Conservation (phyloP, 2,888 invertebrate genomes). For the Macroteleia sp. region DNA sequence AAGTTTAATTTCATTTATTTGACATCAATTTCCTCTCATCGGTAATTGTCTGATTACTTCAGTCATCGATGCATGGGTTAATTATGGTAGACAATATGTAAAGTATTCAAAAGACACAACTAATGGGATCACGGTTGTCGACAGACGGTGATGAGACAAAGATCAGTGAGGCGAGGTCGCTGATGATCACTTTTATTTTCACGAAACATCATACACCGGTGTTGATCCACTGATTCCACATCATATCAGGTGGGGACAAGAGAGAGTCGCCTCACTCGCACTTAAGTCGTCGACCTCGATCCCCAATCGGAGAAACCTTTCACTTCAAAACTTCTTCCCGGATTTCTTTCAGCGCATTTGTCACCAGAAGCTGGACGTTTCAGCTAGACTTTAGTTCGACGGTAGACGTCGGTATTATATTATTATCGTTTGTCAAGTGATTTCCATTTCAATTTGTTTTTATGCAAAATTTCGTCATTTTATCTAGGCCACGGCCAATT, state of each 20-base stretch:
- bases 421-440: slow-evolving; percentile 2
- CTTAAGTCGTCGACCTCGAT: slow-evolving; percentile 78
- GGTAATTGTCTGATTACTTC: no score
- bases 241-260: slow-evolving; percentile 50
- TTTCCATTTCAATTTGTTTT: slow-evolving; percentile 5
- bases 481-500: slow-evolving; percentile 16
- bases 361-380: slow-evolving; percentile 63
- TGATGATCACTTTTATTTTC: slow-evolving; percentile 71
- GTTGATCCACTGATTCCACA: slow-evolving; percentile 6
- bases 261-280: slow-evolving; percentile 63
- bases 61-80: no score
- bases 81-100: no score
- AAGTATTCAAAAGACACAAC: no score
- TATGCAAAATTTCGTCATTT: slow-evolving; percentile 7
- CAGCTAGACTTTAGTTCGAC: slow-evolving; percentile 49
- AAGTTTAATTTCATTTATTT: no score
- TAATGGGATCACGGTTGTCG: no score
- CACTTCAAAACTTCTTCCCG: slow-evolving; percentile 80
- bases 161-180: slow-evolving; percentile 72
- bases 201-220: slow-evolving; percentile 25
- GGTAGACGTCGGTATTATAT: slow-evolving; percentile 36
- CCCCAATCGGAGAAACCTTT: slow-evolving; percentile 79
- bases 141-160: no score
- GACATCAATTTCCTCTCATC: no score
- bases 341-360: slow-evolving; percentile 72